Percentiles rank a stretch among this genome's conserved stretches.
phyloP scores from a whole-genome alignment of 2,113 vertebrate species.

The Tragulus kanchil region DNA sequence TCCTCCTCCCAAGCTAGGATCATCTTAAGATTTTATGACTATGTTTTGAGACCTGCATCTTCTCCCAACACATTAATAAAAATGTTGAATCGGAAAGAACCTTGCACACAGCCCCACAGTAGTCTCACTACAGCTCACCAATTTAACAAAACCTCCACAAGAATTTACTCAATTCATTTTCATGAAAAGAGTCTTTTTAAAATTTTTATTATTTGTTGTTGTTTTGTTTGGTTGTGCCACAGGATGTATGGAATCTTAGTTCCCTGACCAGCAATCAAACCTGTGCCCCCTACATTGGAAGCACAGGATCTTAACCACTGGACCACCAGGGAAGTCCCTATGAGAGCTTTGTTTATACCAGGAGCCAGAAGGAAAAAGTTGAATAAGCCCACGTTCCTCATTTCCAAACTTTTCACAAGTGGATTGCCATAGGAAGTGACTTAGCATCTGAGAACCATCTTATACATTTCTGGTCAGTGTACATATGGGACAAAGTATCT shows the following conservation, averaged over 20 bases:
- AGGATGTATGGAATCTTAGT: not conserved
- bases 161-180: not conserved
- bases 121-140: conserved; percentile 46
- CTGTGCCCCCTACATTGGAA: not conserved
- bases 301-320: not conserved
- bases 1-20: conserved; percentile 73
- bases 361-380: not conserved
- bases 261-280: not conserved
- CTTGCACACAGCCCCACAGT: conserved; percentile 35
- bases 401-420: not conserved
- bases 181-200: not conserved
- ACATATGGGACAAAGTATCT: not conserved
- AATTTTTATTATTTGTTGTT: not conserved
- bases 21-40: conserved; percentile 83
- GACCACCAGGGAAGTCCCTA: not conserved
- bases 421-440: not conserved
- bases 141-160: conserved; percentile 39
- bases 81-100: conserved; percentile 72
- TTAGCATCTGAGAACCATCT: not conserved
- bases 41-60: conserved; percentile 73
- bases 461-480: not conserved
- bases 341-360: not conserved
- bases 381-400: not conserved
- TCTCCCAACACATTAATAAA: conserved; percentile 78
- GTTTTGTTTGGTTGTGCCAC: not conserved